Percentiles rank a stretch among this genome's conserved stretches.
phyloP scores from a whole-genome alignment of 2,113 vertebrate genomes.

The Callorhinus ursinus region DNA sequence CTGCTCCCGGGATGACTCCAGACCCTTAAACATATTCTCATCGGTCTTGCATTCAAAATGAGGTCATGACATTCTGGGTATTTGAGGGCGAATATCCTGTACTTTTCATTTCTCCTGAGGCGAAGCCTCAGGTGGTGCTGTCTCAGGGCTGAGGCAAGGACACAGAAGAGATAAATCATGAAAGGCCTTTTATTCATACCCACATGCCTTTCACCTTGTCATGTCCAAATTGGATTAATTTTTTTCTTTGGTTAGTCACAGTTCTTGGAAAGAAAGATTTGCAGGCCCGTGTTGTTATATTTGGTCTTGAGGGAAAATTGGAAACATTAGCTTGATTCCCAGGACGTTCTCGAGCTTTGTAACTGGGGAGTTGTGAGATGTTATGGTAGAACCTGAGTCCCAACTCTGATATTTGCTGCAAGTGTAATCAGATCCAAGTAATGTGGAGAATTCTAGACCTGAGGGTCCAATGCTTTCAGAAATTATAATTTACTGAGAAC shows the following conservation, averaged over 20 bases:
- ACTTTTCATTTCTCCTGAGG: slow-evolving; percentile 31
- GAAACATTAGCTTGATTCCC: neutral
- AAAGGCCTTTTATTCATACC: neutral
- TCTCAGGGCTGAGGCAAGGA: neutral
- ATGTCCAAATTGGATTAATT: neutral
- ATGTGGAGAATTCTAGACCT: neutral
- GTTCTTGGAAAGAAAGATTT: neutral
- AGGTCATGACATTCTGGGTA: neutral
- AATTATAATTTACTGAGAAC: neutral
- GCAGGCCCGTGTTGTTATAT: neutral
- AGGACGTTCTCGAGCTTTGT: neutral
- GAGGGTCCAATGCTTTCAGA: neutral
- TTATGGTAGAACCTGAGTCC: neutral
- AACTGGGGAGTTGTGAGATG: neutral
- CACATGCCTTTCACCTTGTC: neutral
- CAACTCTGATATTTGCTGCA: neutral
- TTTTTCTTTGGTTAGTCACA: neutral
- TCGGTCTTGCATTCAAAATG: neutral
- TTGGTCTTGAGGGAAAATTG: neutral
- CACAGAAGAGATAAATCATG: neutral
- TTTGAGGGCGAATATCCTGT: neutral
- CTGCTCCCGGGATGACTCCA: neutral
- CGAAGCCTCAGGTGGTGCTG: neutral
- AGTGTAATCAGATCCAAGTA: neutral
- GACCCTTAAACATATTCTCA: neutral